Percentiles rank a stretch among this genome's conserved stretches.
Evolutionary conservation across 2,113 vertebrate genomes (phyloP).

Genomic region (Pseudorasbora parva): DNA sequence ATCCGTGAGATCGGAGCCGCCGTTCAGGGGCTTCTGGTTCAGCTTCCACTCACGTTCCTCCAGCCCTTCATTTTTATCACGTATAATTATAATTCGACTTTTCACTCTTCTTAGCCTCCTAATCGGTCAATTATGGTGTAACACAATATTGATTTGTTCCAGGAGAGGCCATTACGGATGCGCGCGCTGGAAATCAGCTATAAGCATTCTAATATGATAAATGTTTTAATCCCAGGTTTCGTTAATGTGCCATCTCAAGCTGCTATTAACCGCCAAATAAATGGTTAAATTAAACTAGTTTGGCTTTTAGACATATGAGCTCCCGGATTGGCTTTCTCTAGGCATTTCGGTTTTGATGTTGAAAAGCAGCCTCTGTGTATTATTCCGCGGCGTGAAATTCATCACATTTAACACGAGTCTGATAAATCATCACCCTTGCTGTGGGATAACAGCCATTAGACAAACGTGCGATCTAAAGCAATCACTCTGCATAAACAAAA

Average conservation of each 20-base stretch:
- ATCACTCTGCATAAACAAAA: conserved; percentile 43
- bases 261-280: conserved; percentile 77
- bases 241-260: conserved; percentile 78
- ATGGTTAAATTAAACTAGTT: conserved; percentile 75
- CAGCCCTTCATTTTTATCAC: conserved; percentile 62
- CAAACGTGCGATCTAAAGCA: conserved; percentile 30
- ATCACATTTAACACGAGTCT: conserved; percentile 63
- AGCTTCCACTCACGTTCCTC: conserved; percentile 66
- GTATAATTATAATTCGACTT: conserved; percentile 82
- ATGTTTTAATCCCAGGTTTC: conserved; percentile 80
- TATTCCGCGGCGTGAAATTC: conserved; percentile 63
- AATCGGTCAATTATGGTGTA: conserved; percentile 81
- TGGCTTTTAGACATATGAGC: conserved; percentile 72
- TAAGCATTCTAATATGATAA: conserved; percentile 80
- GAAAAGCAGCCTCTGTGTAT: conserved; percentile 61
- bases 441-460: conserved; percentile 51
- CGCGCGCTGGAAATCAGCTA: conserved; percentile 77
- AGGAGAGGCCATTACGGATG: conserved; percentile 80
- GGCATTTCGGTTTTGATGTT: conserved; percentile 66
- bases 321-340: conserved; percentile 64
- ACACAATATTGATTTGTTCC: conserved; percentile 81
- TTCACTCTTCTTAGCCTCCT: conserved; percentile 77
- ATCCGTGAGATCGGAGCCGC: neutral
- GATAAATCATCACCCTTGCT: conserved; percentile 65
- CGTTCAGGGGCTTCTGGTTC: conserved; percentile 52